Percentiles rank a stretch among this genome's conserved stretches.
Conservation (phyloP, 1,140 invertebrate genomes). For the Dicyema japonicum region DNA sequence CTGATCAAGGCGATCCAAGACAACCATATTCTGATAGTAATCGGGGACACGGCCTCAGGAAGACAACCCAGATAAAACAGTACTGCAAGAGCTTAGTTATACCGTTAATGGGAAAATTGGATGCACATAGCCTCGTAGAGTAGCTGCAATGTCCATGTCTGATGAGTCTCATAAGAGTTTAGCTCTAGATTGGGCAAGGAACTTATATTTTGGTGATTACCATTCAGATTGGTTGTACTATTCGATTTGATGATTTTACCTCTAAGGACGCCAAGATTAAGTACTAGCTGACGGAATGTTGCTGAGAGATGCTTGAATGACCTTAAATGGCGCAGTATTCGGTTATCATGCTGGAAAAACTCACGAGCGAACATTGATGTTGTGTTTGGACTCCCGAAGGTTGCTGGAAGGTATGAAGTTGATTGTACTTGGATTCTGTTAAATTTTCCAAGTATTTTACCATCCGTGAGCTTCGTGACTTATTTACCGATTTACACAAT, state of each 20-base stretch:
- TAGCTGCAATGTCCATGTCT: slow-evolving; percentile 96
- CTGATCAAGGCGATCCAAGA: slow-evolving; percentile 71
- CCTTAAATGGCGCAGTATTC: slow-evolving; percentile 66
- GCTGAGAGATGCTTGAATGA: slow-evolving; percentile 70
- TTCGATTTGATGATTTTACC: slow-evolving; percentile 95
- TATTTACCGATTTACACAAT: slow-evolving; percentile 20
- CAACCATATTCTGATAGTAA: slow-evolving; percentile 89
- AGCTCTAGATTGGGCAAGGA: slow-evolving; percentile 76
- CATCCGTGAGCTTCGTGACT: neutral
- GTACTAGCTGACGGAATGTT: slow-evolving; percentile 98
- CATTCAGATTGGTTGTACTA: slow-evolving; percentile 55
- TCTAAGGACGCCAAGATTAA: slow-evolving; percentile 83
- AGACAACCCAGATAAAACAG: slow-evolving; percentile 96
- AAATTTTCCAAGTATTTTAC: slow-evolving; percentile 25
- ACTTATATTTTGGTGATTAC: no score
- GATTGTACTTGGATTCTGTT: slow-evolving; percentile 24
- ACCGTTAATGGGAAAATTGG: slow-evolving; percentile 66
- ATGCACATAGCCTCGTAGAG: slow-evolving; percentile 72
- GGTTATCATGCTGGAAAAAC: slow-evolving; percentile 90
- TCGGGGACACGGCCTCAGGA: slow-evolving; percentile 94
- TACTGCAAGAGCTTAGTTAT: slow-evolving; percentile 70
- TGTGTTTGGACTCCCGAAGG: slow-evolving; percentile 48
- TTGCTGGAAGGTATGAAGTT: slow-evolving; percentile 37
- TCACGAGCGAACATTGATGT: slow-evolving; percentile 84
- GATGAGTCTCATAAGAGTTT: slow-evolving; percentile 85